A percentile compares a stretch with the other conserved stretches of the same genome.
Conservation (phyloP, 1,140 invertebrate species). For the Anastatus disparis region DNA sequence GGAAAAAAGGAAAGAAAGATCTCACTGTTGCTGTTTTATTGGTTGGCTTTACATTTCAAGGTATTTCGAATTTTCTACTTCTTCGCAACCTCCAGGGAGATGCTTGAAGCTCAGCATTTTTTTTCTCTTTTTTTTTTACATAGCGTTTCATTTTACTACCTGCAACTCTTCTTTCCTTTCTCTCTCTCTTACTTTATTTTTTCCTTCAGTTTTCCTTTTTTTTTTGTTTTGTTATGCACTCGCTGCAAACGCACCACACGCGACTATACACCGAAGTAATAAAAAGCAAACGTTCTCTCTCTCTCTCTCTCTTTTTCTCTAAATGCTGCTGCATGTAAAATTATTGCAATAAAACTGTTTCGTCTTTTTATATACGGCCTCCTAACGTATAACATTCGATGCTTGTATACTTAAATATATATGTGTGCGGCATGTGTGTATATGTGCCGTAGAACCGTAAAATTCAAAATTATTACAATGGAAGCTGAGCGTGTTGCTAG, state of each 20-base stretch:
- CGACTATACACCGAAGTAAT: not conserved
- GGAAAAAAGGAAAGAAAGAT: no score
- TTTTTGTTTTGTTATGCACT: not conserved
- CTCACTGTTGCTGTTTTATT: conserved; percentile 17
- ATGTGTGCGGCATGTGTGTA: not conserved
- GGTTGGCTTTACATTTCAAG: conserved; percentile 27
- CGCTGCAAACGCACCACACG: not conserved
- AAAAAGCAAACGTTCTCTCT: not conserved
- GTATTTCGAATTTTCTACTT: conserved; percentile 17
- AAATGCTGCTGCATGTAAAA: not conserved
- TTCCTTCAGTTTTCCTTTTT: not conserved
- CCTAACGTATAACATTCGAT: not conserved
- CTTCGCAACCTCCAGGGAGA: no score
- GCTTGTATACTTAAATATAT: no score
- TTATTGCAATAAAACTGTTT: conserved; percentile 21
- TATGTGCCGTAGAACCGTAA: not conserved
- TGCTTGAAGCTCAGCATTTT: not conserved
- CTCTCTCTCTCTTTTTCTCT: no score
- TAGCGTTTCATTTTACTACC: no score
- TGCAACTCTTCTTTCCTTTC: no score
- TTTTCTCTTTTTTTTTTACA: conserved; percentile 11
- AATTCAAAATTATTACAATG: not conserved
- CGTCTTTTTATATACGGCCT: not conserved
- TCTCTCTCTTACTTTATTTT: not conserved
- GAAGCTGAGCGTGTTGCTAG: not conserved